Evolutionary conservation across 2,797 vertebrate genomes (phyloP), one percentile per base, ranked within the genome.

Genomic region (Sternotherus odoratus): DNA sequence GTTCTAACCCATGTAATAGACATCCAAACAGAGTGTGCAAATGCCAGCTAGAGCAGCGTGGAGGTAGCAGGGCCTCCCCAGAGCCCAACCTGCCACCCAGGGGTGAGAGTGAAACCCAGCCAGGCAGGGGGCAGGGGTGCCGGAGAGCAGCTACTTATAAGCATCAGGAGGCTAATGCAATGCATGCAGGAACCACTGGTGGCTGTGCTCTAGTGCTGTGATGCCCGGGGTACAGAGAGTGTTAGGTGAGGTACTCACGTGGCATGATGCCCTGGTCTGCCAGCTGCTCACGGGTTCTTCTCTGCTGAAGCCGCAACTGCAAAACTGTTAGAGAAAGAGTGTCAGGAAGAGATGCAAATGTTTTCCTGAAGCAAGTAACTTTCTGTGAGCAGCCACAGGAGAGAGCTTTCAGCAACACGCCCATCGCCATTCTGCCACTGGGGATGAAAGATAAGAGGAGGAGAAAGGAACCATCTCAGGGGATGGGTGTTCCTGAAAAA

Each of bases 291-390:
- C 99, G 98, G 94, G 99, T 99, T 98, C 99, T 98, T 97, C 99
- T 99, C 98, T 99, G 99, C 97, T 99, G 99, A 98, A 99, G 99
- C 97, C 99, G 99, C 96, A 99, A 98, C 99, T 99, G 99, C 96
- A 99, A 98, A 98, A 99, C 99, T 99, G 97, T 89, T 96, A 97
- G 96, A 97, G 93, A 96, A 80, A 94, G 30, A 84, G 79, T 1
- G 83, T 97, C 93, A 98, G 95, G 78, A 89, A 82, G 63, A 80
- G 82, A 82, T 77, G 63, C 36, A 48, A 74, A 53, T 16, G 78
- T 8, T 84, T 69, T 39, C 4, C 63, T 48, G 56, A 83, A 85
- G 48, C 19, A 85, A 2, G 19, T 48, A 36, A 19, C 56, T 60
- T 5, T 8, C 60, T 63, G 43, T 21, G 8, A 53, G 17, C 13